Conservation (phyloP, 2,113 vertebrate genomes). For the Todiramphus chloris region DNA sequence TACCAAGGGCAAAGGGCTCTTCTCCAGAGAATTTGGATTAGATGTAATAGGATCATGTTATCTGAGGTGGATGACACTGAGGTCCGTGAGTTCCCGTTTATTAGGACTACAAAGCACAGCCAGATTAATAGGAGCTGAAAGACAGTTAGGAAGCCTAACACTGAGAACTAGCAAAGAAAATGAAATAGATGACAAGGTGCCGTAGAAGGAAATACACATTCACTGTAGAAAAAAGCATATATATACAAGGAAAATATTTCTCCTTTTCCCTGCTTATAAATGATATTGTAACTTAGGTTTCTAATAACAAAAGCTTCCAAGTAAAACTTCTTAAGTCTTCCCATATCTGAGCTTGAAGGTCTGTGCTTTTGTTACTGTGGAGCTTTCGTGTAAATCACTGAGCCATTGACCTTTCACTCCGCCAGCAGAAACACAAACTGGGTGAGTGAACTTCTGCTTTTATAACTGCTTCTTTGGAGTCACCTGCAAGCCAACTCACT, state of each 20-base stretch:
- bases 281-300: not conserved
- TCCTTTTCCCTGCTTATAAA: not conserved
- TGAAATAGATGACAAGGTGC: not conserved
- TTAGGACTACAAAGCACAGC: not conserved
- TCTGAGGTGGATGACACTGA: not conserved
- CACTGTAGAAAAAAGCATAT: accelerated
- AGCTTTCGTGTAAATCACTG: not conserved
- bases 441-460: not conserved
- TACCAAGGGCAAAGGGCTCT: not conserved
- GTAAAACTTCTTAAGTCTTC: not conserved
- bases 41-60: not conserved
- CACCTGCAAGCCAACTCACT: not conserved
- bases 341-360: not conserved
- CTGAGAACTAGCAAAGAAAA: not conserved
- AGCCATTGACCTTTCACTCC: not conserved
- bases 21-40: not conserved
- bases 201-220: not conserved
- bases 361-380: not conserved
- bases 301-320: not conserved
- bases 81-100: not conserved
- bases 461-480: not conserved
- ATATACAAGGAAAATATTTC: not conserved
- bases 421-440: not conserved
- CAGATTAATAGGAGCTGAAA: not conserved
- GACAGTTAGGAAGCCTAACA: not conserved